Base-by-base conservation (phyloP, 1,140 invertebrate species). In the Holotrichia oblita region DNA sequence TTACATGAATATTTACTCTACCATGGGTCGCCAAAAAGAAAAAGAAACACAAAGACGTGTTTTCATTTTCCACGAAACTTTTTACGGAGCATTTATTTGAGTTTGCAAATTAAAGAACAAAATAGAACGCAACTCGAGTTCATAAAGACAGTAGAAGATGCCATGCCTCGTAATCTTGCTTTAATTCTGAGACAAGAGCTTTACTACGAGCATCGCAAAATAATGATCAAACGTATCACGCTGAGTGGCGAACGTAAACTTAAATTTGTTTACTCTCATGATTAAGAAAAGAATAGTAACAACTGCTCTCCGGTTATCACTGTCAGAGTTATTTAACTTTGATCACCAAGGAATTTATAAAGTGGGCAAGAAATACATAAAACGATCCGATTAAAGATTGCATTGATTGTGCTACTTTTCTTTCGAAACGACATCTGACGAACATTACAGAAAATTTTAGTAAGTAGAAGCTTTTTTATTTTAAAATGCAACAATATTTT, bases 1-100 rank as follows among this genome's bases (percentile, higher is more conserved):
- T n/a, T n/a, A n/a, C n/a, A n/a, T n/a, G n/a, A n/a, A n/a, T n/a
- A n/a, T n/a, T n/a, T n/a, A n/a, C n/a, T n/a, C n/a, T n/a, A n/a
- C n/a, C n/a, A n/a, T 1, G 44, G 10, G 10, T 4, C 12, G 44
- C 44, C 44, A 48, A 64, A 64, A 17, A 27, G 17, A 27, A 64
- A 64, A 22, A 14, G n/a, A n/a, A n/a, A n/a, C n/a, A n/a, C 10
- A 64, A 27, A 64, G 22, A 17, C 61, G 24, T 14, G 6, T 64
- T 64, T 59, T 64, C 61, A 64, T 64, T 64, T 64, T 20, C 61
- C 9, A 20, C 14, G 61, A 64, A 64, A 64, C 17, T 64, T n/a
- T n/a, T 64, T 64, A 64, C 61, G 3, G 17, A 64, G 61, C 61
- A 22, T 64, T 64, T 64, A 64, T 64, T 64, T 64, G 61, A 14